phyloP scores from a whole-genome alignment of 2,888 invertebrate genomes.

The Odontomyia ornata region DNA sequence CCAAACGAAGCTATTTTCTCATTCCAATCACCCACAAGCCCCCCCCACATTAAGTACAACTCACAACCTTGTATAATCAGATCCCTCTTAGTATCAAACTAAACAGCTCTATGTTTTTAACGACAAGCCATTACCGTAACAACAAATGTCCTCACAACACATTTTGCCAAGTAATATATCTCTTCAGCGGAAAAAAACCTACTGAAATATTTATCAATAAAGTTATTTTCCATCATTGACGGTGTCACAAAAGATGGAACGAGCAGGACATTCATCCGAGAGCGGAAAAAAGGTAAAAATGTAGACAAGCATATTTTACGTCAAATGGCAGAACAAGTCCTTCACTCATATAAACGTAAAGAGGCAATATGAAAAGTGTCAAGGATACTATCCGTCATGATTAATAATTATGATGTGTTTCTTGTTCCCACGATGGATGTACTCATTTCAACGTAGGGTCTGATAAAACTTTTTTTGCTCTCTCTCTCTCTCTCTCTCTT shows the following conservation, averaged over 20 bases:
- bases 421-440: constrained; percentile 27
- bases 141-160: neutral
- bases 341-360: neutral
- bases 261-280: neutral
- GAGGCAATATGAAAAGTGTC: neutral
- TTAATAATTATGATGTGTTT: constrained; percentile 40
- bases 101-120: neutral
- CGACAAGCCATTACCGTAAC: neutral
- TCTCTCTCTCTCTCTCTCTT: too few species aligned
- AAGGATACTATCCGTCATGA: constrained; percentile 6
- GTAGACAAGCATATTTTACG: too few species aligned
- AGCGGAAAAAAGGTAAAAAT: neutral
- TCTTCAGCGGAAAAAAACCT: constrained; percentile 14
- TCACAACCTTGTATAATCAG: too few species aligned
- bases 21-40: too few species aligned
- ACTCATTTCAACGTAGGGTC: constrained; percentile 9
- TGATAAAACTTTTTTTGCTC: neutral
- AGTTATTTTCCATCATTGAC: constrained; percentile 17
- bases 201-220: constrained; percentile 36
- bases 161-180: constrained; percentile 5
- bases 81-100: too few species aligned
- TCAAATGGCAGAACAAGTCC: neutral
- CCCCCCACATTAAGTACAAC: too few species aligned
- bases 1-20: too few species aligned
- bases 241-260: neutral